Evolutionary conservation across 30 jellyfish, hydroid and myxozoan species (phyloP), one percentile per base, ranked within the genome.

Genomic region (Rhopilema esculentum): DNA sequence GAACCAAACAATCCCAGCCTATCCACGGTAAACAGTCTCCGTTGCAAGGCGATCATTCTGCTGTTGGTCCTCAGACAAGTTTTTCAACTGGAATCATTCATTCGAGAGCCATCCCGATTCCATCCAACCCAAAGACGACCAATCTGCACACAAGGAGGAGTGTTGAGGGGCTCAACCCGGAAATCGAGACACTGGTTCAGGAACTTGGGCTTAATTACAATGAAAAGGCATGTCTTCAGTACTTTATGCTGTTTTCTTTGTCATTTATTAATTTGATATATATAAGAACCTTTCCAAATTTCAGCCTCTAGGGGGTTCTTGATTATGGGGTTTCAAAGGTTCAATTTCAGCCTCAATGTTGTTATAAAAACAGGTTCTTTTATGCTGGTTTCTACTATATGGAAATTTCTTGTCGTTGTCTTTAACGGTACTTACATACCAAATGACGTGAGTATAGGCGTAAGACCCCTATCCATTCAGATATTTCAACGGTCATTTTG

Each of bases 91-190:
- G 93, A 17, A 77, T 82, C 70, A 75, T 68, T 62, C 95, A 86
- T 31, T 95, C 99, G 16, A 85, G 97, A 57, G 98, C 99, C 65
- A 94, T 95, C 52, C 95, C 97, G 2, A 95, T 95, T 26, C 97
- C 99, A 16, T 66, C 97, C 16, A 85, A 88, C 77, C 97, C 99
- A 40, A 95, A 95, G 85, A 50, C 92, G 32, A 97, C 75, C 27
- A 83, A 87, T 26, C 86, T 95, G 51, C 99, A 95, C 80, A 95
- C 97, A 25, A 80, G 99, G 52, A 79, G 97, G 40, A 95, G 99
- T 86, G 99, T 95, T 31, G 99, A 95, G 80, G 99, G 99, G 15
- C 92, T 95, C 75, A 95, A 95, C 77, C 80, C 95, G 1, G 99
- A 95, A 61, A 84, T 95, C 20, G 99, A 90, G 78, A 94, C 92